These are phyloP conservation scores for Rhea americana DNA, from an alignment of 2,113 vertebrate species.

Conservation along the genomic window DNA sequence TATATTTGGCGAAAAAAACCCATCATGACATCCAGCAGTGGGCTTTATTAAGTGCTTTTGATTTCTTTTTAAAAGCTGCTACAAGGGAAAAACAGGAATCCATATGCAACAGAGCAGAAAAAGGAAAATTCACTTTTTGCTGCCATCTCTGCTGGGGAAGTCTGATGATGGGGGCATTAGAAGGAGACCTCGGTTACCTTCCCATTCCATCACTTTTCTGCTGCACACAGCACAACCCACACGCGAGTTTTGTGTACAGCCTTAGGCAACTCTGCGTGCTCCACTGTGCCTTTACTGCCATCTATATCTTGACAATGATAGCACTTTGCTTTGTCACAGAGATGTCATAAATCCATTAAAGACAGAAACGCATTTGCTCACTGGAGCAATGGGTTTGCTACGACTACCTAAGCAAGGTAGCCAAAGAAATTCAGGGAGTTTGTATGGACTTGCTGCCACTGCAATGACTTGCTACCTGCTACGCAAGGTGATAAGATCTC, in stretches of 20 bases:
- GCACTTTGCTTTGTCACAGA: constrained; percentile 36
- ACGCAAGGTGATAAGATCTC: background rate
- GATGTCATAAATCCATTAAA: constrained; percentile 25
- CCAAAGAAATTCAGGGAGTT: background rate
- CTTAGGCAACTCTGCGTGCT: constrained; percentile 10
- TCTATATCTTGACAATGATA: constrained; percentile 49
- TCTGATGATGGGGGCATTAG: background rate
- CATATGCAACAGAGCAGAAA: background rate
- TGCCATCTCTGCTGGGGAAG: background rate
- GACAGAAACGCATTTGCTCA: background rate
- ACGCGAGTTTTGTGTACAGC: constrained; percentile 12
- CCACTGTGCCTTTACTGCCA: constrained; percentile 65
- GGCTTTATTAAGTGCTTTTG: background rate
- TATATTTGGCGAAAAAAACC: background rate
- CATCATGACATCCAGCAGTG: background rate
- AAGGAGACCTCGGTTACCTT: background rate
- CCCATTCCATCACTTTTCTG: background rate
- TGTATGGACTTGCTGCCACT: background rate
- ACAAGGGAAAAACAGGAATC: background rate
- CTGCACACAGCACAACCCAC: background rate
- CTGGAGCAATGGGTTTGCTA: background rate
- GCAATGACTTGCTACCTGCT: background rate
- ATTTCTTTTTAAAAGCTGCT: constrained; percentile 4
- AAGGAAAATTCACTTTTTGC: background rate
- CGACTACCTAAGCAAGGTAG: background rate